A percentile compares a stretch with the other conserved stretches of the same genome.
These are phyloP conservation scores for Meteorus cinctellus DNA, from an alignment of 2,888 invertebrate species.

Conservation along the genomic window DNA sequence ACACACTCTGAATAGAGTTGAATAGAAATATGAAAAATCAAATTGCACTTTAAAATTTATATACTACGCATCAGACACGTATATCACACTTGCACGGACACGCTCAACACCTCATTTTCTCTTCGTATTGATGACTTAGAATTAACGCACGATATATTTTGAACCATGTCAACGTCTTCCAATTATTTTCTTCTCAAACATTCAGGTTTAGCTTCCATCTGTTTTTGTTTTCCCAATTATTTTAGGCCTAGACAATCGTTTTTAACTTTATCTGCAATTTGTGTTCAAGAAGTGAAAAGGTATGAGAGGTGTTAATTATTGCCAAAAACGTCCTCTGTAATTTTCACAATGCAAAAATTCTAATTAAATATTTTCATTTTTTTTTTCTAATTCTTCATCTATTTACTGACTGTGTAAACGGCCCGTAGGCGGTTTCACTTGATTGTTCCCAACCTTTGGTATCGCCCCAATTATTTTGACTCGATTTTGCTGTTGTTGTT, in stretches of 20 bases:
- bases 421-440: constrained; percentile 73
- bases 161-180: constrained; percentile 35
- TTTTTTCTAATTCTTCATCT: constrained; percentile 2
- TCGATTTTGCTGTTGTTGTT: constrained; percentile 69
- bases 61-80: constrained; percentile 33
- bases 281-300: constrained; percentile 7
- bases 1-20: constrained; percentile 55
- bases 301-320: neutral
- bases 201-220: neutral
- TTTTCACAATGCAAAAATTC: constrained; percentile 15
- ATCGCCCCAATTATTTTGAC: constrained; percentile 89
- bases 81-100: constrained; percentile 42
- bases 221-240: constrained; percentile 7
- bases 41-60: constrained; percentile 46
- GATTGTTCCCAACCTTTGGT: constrained; percentile 78
- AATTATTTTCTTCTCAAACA: constrained; percentile 5
- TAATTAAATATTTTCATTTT: constrained; percentile 19
- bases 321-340: constrained; percentile 2
- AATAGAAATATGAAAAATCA: constrained; percentile 63
- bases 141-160: constrained; percentile 53
- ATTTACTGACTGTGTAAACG: constrained; percentile 74
- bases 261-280: constrained; percentile 1
- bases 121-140: constrained; percentile 50
- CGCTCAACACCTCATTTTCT: constrained; percentile 43
- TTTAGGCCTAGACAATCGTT: constrained; percentile 31